These are phyloP conservation scores for Phyllotis vaccarum DNA, from an alignment of 2,797 vertebrate species.

Conservation along the genomic window DNA sequence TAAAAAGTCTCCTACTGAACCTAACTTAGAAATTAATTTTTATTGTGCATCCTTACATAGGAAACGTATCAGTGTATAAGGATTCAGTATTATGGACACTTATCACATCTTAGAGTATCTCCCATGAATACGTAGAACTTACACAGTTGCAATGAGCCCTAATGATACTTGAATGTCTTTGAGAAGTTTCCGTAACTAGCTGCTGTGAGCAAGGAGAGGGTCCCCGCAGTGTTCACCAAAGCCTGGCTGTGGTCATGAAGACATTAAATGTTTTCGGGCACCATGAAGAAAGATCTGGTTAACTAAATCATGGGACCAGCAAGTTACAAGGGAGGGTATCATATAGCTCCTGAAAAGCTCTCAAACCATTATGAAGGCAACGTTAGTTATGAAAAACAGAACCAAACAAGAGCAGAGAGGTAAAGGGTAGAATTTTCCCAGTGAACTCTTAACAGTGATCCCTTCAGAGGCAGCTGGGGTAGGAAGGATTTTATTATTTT, in stretches of 20 bases:
- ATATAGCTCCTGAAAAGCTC: background rate
- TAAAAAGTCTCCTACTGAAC: background rate
- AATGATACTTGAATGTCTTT: background rate
- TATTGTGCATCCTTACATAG: background rate
- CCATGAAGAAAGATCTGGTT: background rate
- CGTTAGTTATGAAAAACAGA: background rate
- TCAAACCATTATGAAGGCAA: background rate
- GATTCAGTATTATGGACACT: no score
- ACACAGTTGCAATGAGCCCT: background rate
- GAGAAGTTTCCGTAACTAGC: background rate
- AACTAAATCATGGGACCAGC: background rate
- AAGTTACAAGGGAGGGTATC: background rate
- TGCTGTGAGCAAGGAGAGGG: background rate
- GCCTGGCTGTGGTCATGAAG: background rate
- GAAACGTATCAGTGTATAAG: background rate
- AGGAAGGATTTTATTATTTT: background rate
- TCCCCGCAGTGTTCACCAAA: background rate
- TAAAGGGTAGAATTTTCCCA: background rate
- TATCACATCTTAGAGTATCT: background rate
- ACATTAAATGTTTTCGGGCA: background rate
- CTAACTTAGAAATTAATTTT: background rate
- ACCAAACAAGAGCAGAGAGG: background rate
- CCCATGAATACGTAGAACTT: background rate
- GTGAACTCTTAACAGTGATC: background rate
- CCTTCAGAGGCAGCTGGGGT: background rate